Conservation (phyloP, 2,888 invertebrate species). For the Linnaemya vulpina region DNA sequence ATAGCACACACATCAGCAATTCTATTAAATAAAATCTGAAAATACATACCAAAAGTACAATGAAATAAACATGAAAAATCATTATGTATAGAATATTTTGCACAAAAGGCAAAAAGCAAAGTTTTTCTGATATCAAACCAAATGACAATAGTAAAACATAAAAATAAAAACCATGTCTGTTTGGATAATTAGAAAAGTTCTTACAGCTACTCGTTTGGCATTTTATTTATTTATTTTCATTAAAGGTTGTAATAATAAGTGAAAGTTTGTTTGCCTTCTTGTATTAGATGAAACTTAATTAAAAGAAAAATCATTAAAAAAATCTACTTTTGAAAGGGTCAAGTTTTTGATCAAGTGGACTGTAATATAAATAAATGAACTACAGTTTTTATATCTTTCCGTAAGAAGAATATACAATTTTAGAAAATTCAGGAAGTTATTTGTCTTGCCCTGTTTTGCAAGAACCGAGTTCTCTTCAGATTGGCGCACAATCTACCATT, state of each 20-base stretch:
- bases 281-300: constrained; percentile 44
- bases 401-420: too few relatives aligned
- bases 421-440: too few relatives aligned
- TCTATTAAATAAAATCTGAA: constrained; percentile 15
- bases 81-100: constrained; percentile 41
- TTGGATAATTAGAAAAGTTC: constrained; percentile 71
- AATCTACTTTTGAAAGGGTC: constrained; percentile 10
- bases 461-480: too few relatives aligned
- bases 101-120: constrained; percentile 16
- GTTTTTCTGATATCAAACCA: constrained; percentile 40
- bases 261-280: constrained; percentile 55
- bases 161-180: constrained; percentile 63
- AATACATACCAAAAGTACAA: constrained; percentile 28
- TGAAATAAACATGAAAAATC: constrained; percentile 51
- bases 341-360: constrained; percentile 4
- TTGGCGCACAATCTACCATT: too few relatives aligned
- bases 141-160: constrained; percentile 66
- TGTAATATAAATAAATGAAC: not conserved
- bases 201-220: constrained; percentile 44
- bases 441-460: too few relatives aligned
- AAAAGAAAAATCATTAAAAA: constrained; percentile 34
- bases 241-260: constrained; percentile 58
- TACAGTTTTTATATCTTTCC: too few relatives aligned
- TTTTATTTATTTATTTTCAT: constrained; percentile 53
- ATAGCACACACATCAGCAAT: constrained; percentile 38